Evolutionary conservation across 2,888 invertebrate genomes (phyloP).

Genomic region (Gisinianus flammeolus): DNA sequence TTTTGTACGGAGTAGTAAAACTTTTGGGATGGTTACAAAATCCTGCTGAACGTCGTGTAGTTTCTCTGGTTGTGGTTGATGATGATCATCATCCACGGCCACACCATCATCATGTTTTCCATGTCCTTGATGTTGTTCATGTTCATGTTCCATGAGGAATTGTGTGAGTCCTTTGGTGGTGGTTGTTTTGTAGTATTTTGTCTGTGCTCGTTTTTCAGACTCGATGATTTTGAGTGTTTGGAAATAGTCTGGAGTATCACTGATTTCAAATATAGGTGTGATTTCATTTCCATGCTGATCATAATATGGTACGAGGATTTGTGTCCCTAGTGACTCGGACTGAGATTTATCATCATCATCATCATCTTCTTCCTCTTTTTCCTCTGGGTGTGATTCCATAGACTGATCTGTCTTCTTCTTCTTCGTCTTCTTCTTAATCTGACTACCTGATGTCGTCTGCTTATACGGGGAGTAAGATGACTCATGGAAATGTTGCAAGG

Average conservation of each 20-base stretch:
- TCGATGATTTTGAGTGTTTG: conserved; percentile 8
- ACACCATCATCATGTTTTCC: background rate
- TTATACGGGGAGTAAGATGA: too few relatives aligned
- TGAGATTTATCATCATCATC: too few relatives aligned
- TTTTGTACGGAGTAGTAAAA: background rate
- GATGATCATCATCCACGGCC: too few relatives aligned
- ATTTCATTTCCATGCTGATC: conserved; percentile 7
- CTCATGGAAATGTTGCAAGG: too few relatives aligned
- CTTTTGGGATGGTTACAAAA: background rate
- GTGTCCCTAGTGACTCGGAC: background rate
- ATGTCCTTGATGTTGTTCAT: background rate
- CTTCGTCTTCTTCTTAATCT: too few relatives aligned
- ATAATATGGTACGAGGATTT: background rate
- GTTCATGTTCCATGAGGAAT: background rate
- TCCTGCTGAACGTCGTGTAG: too few relatives aligned
- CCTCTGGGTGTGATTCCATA: too few relatives aligned
- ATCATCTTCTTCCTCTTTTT: too few relatives aligned
- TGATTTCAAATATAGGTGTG: conserved; percentile 21
- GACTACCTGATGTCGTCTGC: too few relatives aligned
- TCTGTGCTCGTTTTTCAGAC: background rate
- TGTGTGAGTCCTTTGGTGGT: background rate
- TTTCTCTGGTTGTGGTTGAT: too few relatives aligned
- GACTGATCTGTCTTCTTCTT: too few relatives aligned
- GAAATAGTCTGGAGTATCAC: conserved; percentile 6
- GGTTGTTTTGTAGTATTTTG: background rate